Percentiles rank a stretch among this genome's conserved stretches.
These are phyloP conservation scores for Phoebastria nigripes DNA, from an alignment of 2,797 vertebrate genomes.

Conservation along the genomic window DNA sequence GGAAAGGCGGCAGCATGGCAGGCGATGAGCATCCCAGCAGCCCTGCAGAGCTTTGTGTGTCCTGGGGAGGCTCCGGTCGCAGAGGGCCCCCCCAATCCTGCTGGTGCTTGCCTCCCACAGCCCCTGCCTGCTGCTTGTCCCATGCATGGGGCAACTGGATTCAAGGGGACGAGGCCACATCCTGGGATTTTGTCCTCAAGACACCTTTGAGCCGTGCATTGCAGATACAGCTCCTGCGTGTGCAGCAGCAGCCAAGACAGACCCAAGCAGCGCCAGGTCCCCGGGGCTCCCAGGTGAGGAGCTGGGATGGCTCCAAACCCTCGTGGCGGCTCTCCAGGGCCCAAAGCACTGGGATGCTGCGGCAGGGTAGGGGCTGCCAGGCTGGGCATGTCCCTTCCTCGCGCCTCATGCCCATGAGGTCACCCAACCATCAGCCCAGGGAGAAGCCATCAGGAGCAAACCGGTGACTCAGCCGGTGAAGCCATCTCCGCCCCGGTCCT, in stretches of 20 bases:
- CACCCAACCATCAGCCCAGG: neutral
- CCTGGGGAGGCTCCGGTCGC: neutral
- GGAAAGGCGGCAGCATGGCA: neutral
- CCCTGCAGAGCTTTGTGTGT: neutral
- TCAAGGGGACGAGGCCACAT: neutral
- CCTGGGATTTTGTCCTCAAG: neutral
- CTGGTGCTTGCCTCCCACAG: fast-evolving
- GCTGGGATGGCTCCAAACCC: neutral
- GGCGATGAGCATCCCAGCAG: neutral
- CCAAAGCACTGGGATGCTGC: fast-evolving
- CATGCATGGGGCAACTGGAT: fast-evolving
- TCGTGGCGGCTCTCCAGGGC: neutral
- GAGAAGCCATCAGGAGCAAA: neutral
- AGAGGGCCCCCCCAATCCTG: neutral
- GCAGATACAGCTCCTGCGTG: neutral
- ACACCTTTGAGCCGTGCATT: fast-evolving
- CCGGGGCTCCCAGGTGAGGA: neutral
- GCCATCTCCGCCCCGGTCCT: neutral
- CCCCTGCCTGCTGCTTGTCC: neutral
- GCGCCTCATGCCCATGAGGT: neutral
- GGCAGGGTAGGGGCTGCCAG: neutral
- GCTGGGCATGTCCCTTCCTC: neutral
- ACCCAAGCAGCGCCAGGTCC: neutral
- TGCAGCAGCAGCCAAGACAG: neutral
- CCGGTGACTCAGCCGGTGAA: neutral